Evolutionary conservation across 2,113 vertebrate genomes (phyloP), one percentile per base, ranked within the genome.

Genomic region (Myodes glareolus): DNA sequence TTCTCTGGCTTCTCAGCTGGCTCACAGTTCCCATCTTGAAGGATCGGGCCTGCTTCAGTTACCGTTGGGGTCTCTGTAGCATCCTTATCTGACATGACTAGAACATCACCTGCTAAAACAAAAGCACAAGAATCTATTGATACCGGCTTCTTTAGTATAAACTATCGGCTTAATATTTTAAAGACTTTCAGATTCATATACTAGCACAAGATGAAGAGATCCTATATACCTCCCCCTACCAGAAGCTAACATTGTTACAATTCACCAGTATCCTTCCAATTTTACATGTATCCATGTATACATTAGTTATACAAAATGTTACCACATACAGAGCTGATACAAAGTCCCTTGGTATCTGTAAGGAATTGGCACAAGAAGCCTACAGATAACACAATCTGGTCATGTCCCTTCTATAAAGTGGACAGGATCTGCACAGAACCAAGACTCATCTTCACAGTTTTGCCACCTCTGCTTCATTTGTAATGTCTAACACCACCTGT

Each of bases 51-150:
- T 76, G 94, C 97, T 90, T 97, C 91, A 14, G 86, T 89, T 92
- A 70, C 31, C 82, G 73, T 94, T 89, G 92, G 61, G 86, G 90
- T 94, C 88, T 98, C 98, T 75, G 27, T 4, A 21, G 91, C 93
- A 77, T 97, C 98, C 96, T 97, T 98, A 90, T 98, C 98, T 70
- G 99, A 98, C 99, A 99, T 99, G 98, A 94, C 98, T 98, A 96
- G 0, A 95, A 75, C 96, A 98, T 92, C 67, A 39, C 96, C 58
- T 0, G 96, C 75, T 96, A 97, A 98, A 92, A 97, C 76, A 88
- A 82, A 87, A 94, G 45, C 16, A 81, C 21, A 87, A 85, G 94
- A 96, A 92, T 63, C 50, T 82, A 87, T 73, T 85, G 80, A 55
- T 27, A 42, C 27, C 77, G 12, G 45, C 13, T 92, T 50, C 85